These are phyloP conservation scores for Camelus bactrianus DNA, from an alignment of 2,113 vertebrate genomes.

Conservation along the genomic window DNA sequence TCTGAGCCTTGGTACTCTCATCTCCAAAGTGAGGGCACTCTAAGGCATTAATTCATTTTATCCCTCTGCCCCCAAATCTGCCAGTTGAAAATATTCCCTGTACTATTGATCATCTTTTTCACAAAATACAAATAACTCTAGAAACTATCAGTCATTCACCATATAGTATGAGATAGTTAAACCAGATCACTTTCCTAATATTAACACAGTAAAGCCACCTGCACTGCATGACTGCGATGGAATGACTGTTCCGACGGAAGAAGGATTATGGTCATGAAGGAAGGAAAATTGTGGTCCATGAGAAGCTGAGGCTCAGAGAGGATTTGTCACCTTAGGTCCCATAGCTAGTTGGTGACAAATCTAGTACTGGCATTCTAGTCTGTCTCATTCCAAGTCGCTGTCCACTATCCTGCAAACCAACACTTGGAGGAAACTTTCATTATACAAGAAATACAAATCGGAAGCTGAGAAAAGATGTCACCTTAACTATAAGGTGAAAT, in stretches of 20 bases:
- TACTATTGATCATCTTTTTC: neutral
- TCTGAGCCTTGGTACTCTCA: neutral
- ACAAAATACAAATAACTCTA: neutral
- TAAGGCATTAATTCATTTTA: neutral
- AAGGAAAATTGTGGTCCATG: neutral
- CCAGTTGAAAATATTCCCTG: neutral
- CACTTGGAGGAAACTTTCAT: rapidly evolving
- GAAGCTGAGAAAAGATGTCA: neutral
- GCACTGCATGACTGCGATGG: neutral
- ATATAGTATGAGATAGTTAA: neutral
- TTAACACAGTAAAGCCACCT: too few relatives aligned
- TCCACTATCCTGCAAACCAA: neutral
- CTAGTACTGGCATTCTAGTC: rapidly evolving
- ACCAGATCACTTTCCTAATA: neutral
- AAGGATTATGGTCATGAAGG: neutral
- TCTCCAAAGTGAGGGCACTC: neutral
- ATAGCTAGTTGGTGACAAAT: neutral
- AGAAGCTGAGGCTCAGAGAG: neutral
- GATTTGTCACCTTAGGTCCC: neutral
- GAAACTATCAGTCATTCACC: neutral
- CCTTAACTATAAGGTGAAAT: neutral
- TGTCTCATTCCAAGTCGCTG: neutral
- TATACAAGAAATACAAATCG: neutral
- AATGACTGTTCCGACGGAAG: neutral
- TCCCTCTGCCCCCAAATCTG: neutral